Percentiles rank a stretch among this genome's conserved stretches.
Conservation (phyloP, 2,113 vertebrate species). For the Siniperca chuatsi region DNA sequence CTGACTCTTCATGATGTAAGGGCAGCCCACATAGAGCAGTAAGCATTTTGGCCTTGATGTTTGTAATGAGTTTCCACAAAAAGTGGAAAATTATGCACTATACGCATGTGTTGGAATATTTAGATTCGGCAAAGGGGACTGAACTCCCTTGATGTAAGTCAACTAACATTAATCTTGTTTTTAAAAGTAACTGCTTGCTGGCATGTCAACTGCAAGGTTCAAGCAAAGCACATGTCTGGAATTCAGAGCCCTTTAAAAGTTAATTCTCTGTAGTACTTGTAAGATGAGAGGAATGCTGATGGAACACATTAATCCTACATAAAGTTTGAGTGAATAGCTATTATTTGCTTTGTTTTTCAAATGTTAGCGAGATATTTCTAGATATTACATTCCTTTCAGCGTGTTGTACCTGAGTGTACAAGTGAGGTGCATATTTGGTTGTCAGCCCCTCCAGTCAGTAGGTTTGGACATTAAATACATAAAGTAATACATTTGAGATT, state of each 20-base stretch:
- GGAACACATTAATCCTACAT: conserved; percentile 1
- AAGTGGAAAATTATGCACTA: conserved; percentile 54
- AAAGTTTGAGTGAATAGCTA: neutral
- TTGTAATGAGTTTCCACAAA: conserved; percentile 60
- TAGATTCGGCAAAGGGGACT: conserved; percentile 49
- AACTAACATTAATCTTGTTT: conserved; percentile 68
- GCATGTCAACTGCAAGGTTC: conserved; percentile 34
- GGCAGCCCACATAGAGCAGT: conserved; percentile 35
- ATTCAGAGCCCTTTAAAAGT: conserved; percentile 33
- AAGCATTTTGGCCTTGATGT: conserved; percentile 58
- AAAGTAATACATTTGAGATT: neutral
- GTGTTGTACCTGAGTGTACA: neutral
- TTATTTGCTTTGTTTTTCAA: conserved; percentile 1
- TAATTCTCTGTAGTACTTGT: neutral
- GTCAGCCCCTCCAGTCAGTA: neutral
- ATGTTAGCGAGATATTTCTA: neutral
- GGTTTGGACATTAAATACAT: conserved; percentile 1
- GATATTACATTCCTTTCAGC: conserved; percentile 4
- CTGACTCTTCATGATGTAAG: conserved; percentile 62
- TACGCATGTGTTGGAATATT: conserved; percentile 42
- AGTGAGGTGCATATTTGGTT: neutral
- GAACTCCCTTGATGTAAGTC: conserved; percentile 48
- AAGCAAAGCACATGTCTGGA: conserved; percentile 30
- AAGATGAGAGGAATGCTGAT: conserved; percentile 22
- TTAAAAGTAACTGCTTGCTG: conserved; percentile 37